phyloP scores from a whole-genome alignment of 1,140 invertebrate species.

The Proales similis region DNA sequence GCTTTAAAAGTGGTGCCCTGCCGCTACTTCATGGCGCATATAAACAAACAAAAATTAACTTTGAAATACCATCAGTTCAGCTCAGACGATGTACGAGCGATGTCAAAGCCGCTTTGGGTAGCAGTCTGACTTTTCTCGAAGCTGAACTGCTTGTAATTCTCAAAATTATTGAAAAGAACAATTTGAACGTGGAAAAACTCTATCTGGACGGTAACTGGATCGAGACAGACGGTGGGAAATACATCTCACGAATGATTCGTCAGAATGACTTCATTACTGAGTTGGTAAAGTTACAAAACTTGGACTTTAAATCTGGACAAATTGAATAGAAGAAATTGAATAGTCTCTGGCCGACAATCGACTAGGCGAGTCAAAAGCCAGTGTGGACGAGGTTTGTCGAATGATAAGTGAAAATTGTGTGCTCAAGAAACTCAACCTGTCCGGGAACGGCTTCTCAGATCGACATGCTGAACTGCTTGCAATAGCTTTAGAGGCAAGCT shows the following conservation, averaged over 20 bases:
- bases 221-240: constrained; percentile 38
- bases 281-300: constrained; percentile 37
- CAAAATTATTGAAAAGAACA: constrained; percentile 36
- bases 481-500: constrained; percentile 43
- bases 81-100: constrained; percentile 45
- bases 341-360: constrained; percentile 42
- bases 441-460: constrained; percentile 44
- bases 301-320: constrained; percentile 43
- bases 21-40: constrained; percentile 48
- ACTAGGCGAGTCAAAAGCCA: constrained; percentile 44
- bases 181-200: constrained; percentile 38
- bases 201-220: constrained; percentile 41
- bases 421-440: constrained; percentile 44
- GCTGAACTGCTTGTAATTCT: background rate
- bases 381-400: constrained; percentile 12
- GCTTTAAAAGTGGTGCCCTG: constrained; percentile 47
- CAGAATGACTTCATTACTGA: constrained; percentile 41
- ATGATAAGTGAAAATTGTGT: constrained; percentile 20
- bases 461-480: constrained; percentile 43
- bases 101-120: constrained; percentile 49
- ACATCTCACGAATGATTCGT: constrained; percentile 39
- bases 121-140: background rate
- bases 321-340: background rate
- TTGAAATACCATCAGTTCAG: constrained; percentile 51
- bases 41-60: constrained; percentile 44